Percentiles rank a stretch among this genome's conserved stretches.
Conservation (phyloP, 2,113 vertebrate species). For the Ceratotherium simum region DNA sequence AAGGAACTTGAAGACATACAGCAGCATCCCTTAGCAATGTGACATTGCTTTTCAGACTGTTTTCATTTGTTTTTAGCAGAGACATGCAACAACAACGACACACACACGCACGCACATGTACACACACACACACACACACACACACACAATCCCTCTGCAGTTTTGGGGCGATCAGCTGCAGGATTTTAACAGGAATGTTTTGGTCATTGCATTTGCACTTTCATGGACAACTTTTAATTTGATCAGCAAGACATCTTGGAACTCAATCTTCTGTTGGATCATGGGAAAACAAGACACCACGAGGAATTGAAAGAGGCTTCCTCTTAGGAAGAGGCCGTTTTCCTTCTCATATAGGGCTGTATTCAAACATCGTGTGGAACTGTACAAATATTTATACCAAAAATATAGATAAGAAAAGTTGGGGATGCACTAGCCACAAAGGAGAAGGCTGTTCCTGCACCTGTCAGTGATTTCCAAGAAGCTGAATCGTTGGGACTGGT, state of each 20-base stretch:
- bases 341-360: conserved; percentile 92
- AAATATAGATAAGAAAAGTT: conserved; percentile 89
- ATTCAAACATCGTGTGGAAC: conserved; percentile 92
- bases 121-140: conserved; percentile 75
- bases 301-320: conserved; percentile 87
- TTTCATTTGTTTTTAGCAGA: conserved; percentile 97
- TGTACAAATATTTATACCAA: conserved; percentile 93
- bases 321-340: conserved; percentile 85
- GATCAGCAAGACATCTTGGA: conserved; percentile 93
- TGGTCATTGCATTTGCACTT: conserved; percentile 94
- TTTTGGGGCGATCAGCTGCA: conserved; percentile 90
- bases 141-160: conserved; percentile 92
- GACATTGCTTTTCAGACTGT: conserved; percentile 98
- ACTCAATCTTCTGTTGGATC: conserved; percentile 92
- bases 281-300: conserved; percentile 88
- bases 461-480: conserved; percentile 87
- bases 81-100: conserved; percentile 93
- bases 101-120: conserved; percentile 66
- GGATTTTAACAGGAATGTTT: conserved; percentile 94
- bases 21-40: conserved; percentile 98
- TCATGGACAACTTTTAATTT: conserved; percentile 94
- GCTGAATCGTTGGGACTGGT: conserved; percentile 86
- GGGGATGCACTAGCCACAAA: conserved; percentile 87
- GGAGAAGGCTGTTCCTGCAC: conserved; percentile 86
- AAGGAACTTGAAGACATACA: conserved; percentile 98